phyloP scores from a whole-genome alignment of 2,888 invertebrate species.

The Coenonympha glycerion region DNA sequence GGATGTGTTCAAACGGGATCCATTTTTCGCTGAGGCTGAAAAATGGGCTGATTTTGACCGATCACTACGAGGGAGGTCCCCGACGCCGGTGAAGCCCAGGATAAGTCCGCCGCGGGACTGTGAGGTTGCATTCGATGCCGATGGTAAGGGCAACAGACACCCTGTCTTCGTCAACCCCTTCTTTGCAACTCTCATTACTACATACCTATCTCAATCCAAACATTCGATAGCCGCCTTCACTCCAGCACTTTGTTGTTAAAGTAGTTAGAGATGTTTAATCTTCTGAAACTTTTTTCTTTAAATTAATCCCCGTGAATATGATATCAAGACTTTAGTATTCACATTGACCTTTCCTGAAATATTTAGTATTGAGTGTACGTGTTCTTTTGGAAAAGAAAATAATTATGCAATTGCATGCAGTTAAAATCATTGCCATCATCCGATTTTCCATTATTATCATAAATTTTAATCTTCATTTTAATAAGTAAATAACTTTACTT shows the following conservation, averaged over 20 bases:
- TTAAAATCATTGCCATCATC: neutral
- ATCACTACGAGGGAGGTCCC: slow-evolving; percentile 77
- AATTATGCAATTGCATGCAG: slow-evolving; percentile 1
- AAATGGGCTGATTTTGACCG: slow-evolving; percentile 76
- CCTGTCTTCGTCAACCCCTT: slow-evolving; percentile 56
- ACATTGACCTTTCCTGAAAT: slow-evolving; percentile 35
- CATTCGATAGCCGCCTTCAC: slow-evolving; percentile 23
- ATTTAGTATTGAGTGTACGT: slow-evolving; percentile 53
- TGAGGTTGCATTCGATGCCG: slow-evolving; percentile 84
- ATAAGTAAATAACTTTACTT: neutral
- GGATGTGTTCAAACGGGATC: slow-evolving; percentile 69
- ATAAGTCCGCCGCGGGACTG: slow-evolving; percentile 81
- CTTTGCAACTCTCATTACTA: slow-evolving; percentile 24
- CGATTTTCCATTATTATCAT: neutral
- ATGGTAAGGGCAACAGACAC: slow-evolving; percentile 79
- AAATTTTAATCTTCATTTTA: neutral
- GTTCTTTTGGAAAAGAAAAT: slow-evolving; percentile 45
- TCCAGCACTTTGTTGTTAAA: slow-evolving; percentile 24
- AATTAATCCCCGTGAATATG: slow-evolving; percentile 45
- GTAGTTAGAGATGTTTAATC: slow-evolving; percentile 10
- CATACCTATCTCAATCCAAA: slow-evolving; percentile 10
- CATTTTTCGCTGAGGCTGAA: slow-evolving; percentile 72
- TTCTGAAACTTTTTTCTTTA: neutral
- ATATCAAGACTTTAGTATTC: slow-evolving; percentile 56
- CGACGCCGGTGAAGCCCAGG: slow-evolving; percentile 83